Percentiles rank a stretch among this genome's conserved stretches.
These are phyloP conservation scores for Drosophila auraria DNA, from an alignment of 1,140 invertebrate genomes.

Conservation along the genomic window DNA sequence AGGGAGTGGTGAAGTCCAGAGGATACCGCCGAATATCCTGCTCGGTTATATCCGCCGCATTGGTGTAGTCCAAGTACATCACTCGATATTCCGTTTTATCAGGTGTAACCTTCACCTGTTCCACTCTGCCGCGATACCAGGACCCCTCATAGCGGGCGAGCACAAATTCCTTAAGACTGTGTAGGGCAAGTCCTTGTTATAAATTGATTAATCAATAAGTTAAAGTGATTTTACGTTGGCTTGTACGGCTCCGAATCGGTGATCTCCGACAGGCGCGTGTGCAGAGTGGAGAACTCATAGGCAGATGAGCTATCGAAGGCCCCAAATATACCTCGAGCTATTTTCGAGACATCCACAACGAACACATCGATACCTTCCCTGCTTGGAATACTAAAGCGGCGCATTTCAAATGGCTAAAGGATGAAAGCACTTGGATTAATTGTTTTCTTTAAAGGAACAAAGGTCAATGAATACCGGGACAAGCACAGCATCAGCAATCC, in stretches of 20 bases:
- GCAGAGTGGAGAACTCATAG: constrained; percentile 39
- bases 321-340: constrained; percentile 63
- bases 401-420: constrained; percentile 50
- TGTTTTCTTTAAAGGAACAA: not conserved
- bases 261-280: constrained; percentile 33
- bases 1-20: constrained; percentile 38
- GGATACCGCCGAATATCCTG: constrained; percentile 69
- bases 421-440: not conserved
- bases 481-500: not conserved
- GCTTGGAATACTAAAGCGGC: constrained; percentile 6
- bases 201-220: not conserved
- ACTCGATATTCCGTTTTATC: constrained; percentile 39
- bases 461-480: constrained; percentile 5
- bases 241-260: constrained; percentile 41
- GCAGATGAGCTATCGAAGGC: constrained; percentile 49
- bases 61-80: constrained; percentile 63
- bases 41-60: constrained; percentile 39
- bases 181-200: not conserved
- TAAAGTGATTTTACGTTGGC: constrained; percentile 53
- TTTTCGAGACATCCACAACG: constrained; percentile 58
- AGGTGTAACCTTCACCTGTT: constrained; percentile 26
- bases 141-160: constrained; percentile 53
- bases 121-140: constrained; percentile 67
- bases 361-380: constrained; percentile 43
- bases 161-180: constrained; percentile 67